These are phyloP conservation scores for Lumbricus terrestris DNA, from an alignment of 2,888 invertebrate species.

Conservation along the genomic window DNA sequence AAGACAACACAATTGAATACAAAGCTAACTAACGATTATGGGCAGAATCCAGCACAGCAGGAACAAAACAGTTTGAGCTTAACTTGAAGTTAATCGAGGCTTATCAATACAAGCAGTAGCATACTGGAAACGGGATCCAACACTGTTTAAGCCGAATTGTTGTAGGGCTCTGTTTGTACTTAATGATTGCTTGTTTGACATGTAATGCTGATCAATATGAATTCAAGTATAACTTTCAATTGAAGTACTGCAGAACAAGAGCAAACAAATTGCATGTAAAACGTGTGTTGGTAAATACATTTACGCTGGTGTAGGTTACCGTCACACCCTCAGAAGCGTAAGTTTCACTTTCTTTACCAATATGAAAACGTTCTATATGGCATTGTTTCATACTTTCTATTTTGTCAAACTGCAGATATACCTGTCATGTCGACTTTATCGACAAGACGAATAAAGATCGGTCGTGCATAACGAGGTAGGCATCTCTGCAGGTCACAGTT, in stretches of 20 bases:
- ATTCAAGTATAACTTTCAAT: too few species aligned
- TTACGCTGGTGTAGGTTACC: neutral
- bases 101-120: too few species aligned
- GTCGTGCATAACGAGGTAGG: constrained; percentile 82
- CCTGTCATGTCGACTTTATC: constrained; percentile 83
- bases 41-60: neutral
- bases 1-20: constrained; percentile 38
- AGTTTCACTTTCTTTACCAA: neutral
- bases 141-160: too few species aligned
- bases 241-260: too few species aligned
- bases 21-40: neutral
- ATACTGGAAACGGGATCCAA: too few species aligned
- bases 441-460: constrained; percentile 80
- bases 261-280: neutral
- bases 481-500: constrained; percentile 47
- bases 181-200: too few species aligned
- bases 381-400: neutral
- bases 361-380: neutral
- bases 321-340: neutral
- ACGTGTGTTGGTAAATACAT: neutral
- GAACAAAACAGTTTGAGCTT: neutral
- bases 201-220: too few species aligned
- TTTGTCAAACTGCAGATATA: constrained; percentile 53
- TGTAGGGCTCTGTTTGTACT: too few species aligned
- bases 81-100: too few species aligned